A percentile compares a stretch with the other conserved stretches of the same genome.
These are phyloP conservation scores for Drosophila serrata DNA, from an alignment of 1,140 invertebrate species.

Conservation along the genomic window DNA sequence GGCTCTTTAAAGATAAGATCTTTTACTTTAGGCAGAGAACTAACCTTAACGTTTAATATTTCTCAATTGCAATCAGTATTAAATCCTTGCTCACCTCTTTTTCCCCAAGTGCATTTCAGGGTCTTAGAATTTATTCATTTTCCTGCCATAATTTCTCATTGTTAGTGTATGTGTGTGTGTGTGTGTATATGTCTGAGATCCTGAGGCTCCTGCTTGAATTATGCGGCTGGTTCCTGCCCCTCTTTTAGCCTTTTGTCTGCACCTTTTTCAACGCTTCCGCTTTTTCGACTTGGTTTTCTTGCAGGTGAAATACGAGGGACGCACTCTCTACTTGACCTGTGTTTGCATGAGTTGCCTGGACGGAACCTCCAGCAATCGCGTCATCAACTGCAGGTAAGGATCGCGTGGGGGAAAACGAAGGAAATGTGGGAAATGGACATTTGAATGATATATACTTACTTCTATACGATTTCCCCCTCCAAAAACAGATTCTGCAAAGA, in stretches of 20 bases:
- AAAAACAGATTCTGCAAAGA: constrained; percentile 90
- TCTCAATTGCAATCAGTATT: not conserved
- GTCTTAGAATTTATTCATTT: constrained; percentile 17
- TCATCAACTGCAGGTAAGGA: constrained; percentile 89
- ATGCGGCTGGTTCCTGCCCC: constrained; percentile 48
- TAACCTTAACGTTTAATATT: not conserved
- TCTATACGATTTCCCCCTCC: not conserved
- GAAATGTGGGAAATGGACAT: constrained; percentile 4
- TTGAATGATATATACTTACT: constrained; percentile 1
- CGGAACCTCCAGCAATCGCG: constrained; percentile 90
- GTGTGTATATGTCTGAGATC: constrained; percentile 29
- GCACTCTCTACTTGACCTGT: constrained; percentile 95
- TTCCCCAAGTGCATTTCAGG: constrained; percentile 10
- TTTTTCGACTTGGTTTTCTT: constrained; percentile 55
- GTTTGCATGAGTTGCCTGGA: constrained; percentile 97
- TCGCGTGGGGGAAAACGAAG: not conserved
- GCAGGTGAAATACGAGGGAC: constrained; percentile 94
- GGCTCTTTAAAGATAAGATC: not conserved
- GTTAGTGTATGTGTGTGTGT: constrained; percentile 35
- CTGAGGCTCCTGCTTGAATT: constrained; percentile 46
- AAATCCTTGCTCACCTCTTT: not conserved
- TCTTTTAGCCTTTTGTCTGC: constrained; percentile 29
- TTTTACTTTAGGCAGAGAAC: not conserved
- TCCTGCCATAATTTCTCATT: constrained; percentile 76
- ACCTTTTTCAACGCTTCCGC: constrained; percentile 39